These are phyloP conservation scores for Mormyrus hasselquistii DNA, from an alignment of 2,797 vertebrate genomes.

Conservation along the genomic window DNA sequence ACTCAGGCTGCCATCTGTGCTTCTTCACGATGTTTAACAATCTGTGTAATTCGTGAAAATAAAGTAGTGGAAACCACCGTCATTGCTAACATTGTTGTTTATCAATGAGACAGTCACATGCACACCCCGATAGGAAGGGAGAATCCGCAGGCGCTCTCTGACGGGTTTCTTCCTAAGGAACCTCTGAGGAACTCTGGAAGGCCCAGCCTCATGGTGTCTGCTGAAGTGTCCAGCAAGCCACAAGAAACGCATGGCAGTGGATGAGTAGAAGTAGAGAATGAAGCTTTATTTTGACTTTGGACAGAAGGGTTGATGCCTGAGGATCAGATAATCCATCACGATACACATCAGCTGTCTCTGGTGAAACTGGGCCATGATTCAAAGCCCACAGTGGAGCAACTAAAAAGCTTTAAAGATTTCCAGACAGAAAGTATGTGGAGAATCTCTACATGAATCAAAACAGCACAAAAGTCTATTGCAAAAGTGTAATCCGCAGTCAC, in stretches of 20 bases:
- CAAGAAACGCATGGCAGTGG: not conserved
- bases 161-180: not conserved
- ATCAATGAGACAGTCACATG: not conserved
- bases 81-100: not conserved
- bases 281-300: not conserved
- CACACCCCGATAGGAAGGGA: no score
- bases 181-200: not conserved
- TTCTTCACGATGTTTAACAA: not conserved
- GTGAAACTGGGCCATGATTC: not conserved
- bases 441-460: conserved; percentile 15
- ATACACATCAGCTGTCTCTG: not conserved
- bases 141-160: not conserved
- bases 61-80: not conserved
- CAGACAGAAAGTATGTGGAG: not conserved
- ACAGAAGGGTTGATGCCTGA: not conserved
- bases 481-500: not conserved
- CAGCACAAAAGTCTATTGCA: not conserved
- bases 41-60: not conserved
- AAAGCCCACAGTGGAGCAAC: not conserved
- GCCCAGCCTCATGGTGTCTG: not conserved
- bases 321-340: not conserved
- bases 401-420: not conserved
- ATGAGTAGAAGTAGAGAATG: not conserved
- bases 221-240: not conserved
- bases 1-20: not conserved